Evolutionary conservation across 2,113 vertebrate species (phyloP).

Genomic region (Periophthalmus modestus): DNA sequence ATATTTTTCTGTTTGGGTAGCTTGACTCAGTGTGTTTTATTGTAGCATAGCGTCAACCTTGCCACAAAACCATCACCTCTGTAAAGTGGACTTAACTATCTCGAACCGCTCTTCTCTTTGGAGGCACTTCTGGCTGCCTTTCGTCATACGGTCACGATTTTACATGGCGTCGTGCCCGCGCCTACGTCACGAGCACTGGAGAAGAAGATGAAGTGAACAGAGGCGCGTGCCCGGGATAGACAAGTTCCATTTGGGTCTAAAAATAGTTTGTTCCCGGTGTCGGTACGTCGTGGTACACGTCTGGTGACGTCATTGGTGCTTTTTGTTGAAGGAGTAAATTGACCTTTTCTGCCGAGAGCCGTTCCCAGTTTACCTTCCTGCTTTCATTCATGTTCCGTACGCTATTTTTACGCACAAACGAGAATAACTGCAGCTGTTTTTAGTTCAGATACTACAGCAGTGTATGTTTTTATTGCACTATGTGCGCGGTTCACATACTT

Average conservation of each 20-base stretch:
- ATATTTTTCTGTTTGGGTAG: no score
- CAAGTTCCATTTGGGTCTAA: conserved; percentile 68
- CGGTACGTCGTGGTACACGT: conserved; percentile 61
- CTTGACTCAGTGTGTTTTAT: no score
- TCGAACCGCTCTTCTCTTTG: background rate
- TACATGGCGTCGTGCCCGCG: conserved; percentile 46
- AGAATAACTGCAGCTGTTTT: conserved; percentile 8
- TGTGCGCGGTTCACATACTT: background rate
- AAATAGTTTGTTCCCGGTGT: conserved; percentile 72
- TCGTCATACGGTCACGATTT: conserved; percentile 68
- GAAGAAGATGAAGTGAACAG: conserved; percentile 41
- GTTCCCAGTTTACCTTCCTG: conserved; percentile 9
- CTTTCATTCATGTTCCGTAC: conserved; percentile 8
- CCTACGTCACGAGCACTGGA: conserved; percentile 69
- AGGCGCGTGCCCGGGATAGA: conserved; percentile 61
- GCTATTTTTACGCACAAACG: conserved; percentile 17
- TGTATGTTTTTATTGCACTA: background rate
- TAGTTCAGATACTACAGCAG: background rate
- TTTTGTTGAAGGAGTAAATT: conserved; percentile 68
- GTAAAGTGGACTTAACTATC: background rate
- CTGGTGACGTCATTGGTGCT: conserved; percentile 76
- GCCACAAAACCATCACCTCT: background rate
- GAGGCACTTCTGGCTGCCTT: conserved; percentile 32
- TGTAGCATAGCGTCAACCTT: background rate
- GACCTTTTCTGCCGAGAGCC: conserved; percentile 65